Evolutionary conservation across 2,113 vertebrate genomes (phyloP), one percentile per base, ranked within the genome.

Genomic region (Neomonachus schauinslandi): DNA sequence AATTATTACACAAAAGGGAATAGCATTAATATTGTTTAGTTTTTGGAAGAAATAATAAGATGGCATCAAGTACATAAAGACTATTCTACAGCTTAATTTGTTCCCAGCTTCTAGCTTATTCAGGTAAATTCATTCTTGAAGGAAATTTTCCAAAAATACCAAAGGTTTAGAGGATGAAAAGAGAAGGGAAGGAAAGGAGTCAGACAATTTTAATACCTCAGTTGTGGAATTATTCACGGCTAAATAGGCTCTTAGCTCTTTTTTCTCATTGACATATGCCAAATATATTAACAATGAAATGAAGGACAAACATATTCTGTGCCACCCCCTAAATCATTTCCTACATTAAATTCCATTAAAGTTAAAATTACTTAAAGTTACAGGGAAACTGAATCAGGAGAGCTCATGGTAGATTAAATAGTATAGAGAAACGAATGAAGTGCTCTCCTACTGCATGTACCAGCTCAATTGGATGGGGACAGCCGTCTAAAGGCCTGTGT

Each of bases 351-450:
- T 74, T 90, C 55, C 22, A 59, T 74, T 80, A 61, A 86, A 95
- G 51, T 94, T 96, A 39, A 98, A 96, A 96, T 89, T 90, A 61
- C 26, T 96, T 98, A 92, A 19, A 36, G 59, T 22, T 92, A 33
- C 31, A 97, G 1, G 13, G 16, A 16, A 36, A 24, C 36, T 69
- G 36, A 97, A 95, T 77, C 69, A 19, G 74, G 33, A 94, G 95
- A 94, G 3, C 3, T 91, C 80, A 42, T 51, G 11, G 28, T 67
- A 46, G 39, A 85, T 65, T 94, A 61, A 93, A 33, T 53, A 15
- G 26, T 42, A 14, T 33, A 28, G 0, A 18, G 1, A 61, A 9
- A 0, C 8, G 89, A 92, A 96, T 55, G 74, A 92, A 89, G 0
- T 26, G 14, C 16, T 90, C 63, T 69, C 33, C 74, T 26, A 24